Evolutionary conservation across 2,113 vertebrate species (phyloP).

Genomic region (Neotragus moschatus): DNA sequence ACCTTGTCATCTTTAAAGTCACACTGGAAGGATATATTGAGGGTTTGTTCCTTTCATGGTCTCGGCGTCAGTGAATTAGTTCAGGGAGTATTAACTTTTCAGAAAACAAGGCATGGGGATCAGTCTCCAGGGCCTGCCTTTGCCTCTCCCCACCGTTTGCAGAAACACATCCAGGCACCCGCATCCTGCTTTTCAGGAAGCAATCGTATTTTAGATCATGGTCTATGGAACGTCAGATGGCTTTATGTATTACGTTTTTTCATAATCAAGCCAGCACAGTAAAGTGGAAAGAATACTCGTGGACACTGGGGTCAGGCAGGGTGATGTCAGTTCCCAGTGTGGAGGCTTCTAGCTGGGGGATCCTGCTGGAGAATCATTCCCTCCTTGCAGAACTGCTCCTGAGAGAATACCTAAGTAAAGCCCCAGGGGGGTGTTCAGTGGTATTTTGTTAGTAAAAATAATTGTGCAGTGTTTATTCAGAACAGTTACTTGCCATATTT

Average conservation of each 20-base stretch:
- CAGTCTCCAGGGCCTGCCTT: background rate
- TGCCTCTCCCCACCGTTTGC: background rate
- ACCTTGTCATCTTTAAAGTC: conserved; percentile 80
- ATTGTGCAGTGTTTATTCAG: background rate
- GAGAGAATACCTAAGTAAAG: background rate
- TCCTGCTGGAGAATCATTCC: background rate
- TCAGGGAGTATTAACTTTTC: conserved; percentile 26
- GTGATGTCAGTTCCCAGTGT: background rate
- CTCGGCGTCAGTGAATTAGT: conserved; percentile 65
- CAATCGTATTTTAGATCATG: background rate
- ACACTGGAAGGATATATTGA: conserved; percentile 70
- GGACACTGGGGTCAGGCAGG: background rate
- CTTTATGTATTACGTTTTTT: background rate
- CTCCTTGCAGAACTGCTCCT: background rate
- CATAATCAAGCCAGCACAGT: background rate
- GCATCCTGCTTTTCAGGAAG: background rate
- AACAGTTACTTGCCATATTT: background rate
- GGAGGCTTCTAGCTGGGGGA: background rate
- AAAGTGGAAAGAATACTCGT: background rate
- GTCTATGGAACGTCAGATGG: fast-evolving
- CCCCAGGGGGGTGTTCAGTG: background rate
- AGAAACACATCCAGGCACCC: fast-evolving
- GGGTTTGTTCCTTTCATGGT: conserved; percentile 55
- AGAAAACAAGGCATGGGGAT: background rate
- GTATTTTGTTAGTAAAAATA: background rate